Base-by-base conservation (phyloP, 2,113 vertebrate species). In the Xyrauchen texanus region DNA sequence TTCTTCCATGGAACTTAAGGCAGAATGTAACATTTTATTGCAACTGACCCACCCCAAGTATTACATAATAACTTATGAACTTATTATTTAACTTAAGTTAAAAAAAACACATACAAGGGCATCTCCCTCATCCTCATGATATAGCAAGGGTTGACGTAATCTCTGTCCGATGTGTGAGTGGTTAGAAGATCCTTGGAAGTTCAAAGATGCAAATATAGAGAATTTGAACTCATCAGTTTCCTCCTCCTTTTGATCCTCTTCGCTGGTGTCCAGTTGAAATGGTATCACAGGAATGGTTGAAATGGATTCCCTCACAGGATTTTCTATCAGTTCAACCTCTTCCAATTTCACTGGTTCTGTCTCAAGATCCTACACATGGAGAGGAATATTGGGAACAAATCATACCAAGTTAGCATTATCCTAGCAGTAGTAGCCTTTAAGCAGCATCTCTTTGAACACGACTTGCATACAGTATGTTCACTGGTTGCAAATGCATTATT, bases 51-150 rank as follows among this genome's bases (percentile, higher is more conserved):
- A n/a, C n/a, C n/a, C n/a, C n/a, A n/a, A n/a, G n/a, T n/a, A n/a
- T n/a, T n/a, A n/a, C n/a, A n/a, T n/a, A n/a, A n/a, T n/a, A n/a
- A n/a, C n/a, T n/a, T n/a, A n/a, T n/a, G n/a, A n/a, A n/a, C n/a
- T n/a, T n/a, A n/a, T n/a, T n/a, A n/a, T n/a, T n/a, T n/a, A n/a
- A n/a, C n/a, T n/a, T n/a, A n/a, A n/a, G n/a, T n/a, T n/a, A n/a
- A n/a, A n/a, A n/a, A n/a, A n/a, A n/a, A n/a, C n/a, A n/a, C 86
- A 89, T 77, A 99, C 98, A 94, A 92, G 85, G 21, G 91, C 68
- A 0, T 98, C 94, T 0, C 90, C 89, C 51, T 96, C 93, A 4
- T 98, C 93, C 0, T 98, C 96, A 0, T 98, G 98, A 85, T 86
- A 92, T n/a, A 99, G 94, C 0, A 99, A 92, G 0, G 98, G 92